These are phyloP conservation scores for Origma solitaria DNA, from an alignment of 2,113 vertebrate genomes.

Conservation along the genomic window DNA sequence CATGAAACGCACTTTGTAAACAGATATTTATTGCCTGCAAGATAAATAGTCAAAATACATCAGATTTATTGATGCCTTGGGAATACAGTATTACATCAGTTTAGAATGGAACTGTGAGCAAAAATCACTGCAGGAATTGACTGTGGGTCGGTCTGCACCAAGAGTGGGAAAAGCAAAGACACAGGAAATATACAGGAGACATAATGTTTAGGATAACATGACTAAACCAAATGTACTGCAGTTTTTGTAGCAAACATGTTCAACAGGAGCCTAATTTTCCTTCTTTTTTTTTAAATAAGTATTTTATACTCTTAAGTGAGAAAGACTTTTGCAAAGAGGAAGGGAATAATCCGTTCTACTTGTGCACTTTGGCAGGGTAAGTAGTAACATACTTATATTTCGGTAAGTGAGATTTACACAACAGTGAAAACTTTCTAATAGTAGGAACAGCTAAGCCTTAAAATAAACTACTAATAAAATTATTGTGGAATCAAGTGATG, in stretches of 20 bases:
- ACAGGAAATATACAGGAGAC: neutral
- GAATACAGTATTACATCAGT: conserved; percentile 44
- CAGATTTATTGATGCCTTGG: conserved; percentile 66
- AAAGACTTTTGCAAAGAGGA: neutral
- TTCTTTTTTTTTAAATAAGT: neutral
- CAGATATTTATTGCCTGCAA: conserved; percentile 67
- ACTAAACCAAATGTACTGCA: neutral
- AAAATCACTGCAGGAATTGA: conserved; percentile 35
- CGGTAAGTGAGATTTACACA: neutral
- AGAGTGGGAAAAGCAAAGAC: neutral
- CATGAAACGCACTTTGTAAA: conserved; percentile 64
- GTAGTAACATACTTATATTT: neutral
- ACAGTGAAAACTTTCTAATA: neutral
- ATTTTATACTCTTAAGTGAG: neutral
- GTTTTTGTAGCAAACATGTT: neutral
- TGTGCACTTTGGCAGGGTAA: neutral
- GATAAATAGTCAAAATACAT: conserved; percentile 75
- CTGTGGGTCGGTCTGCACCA: neutral
- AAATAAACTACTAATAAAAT: neutral
- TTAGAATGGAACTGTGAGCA: conserved; percentile 27
- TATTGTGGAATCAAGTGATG: neutral
- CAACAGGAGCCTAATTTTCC: neutral
- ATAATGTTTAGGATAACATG: neutral
- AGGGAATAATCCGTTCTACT: neutral
- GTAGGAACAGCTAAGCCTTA: neutral